Evolutionary conservation across 2,113 vertebrate genomes (phyloP), one percentile per base, ranked within the genome.

Genomic region (Chloropsis cyanopogon): DNA sequence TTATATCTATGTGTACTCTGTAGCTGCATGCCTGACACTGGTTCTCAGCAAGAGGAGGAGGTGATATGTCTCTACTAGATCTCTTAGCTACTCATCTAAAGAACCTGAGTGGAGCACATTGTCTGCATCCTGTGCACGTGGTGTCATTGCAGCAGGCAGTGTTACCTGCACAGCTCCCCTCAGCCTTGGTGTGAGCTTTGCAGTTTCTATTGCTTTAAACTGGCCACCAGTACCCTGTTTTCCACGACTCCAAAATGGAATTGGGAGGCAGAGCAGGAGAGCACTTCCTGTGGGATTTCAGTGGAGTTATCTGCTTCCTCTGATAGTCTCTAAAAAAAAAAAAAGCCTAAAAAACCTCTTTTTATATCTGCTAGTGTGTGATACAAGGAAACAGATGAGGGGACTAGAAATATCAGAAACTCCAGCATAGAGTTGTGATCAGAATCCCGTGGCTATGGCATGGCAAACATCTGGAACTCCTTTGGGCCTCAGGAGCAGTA

Each of bases 401-500:
- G 64, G 29, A 47, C 12, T 12, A 33, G 44, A 88, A 68, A 29
- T n/a, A 46, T 1, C n/a, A 65, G 72, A 60, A 76, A 13, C 52
- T 60, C 0, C 0, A 57, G 17, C 41, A 4, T 12, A 7, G 0
- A 0, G 21, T 10, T 70, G 10, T 37, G 23, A 18, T 79, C 47
- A 41, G 39, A 82, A 28, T 28, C 8, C 37, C 53, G 29, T 64
- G 31, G 14, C 41, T 65, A 7, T 29, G 44, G 16, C 22, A 8
- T 5, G 31, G 56, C 33, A 78, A 46, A 46, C 2, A 4, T 39
- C 56, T 70, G 69, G 56, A 65, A 28, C 2, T 37, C 19, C 11
- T 86, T 86, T 57, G 31, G 46, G 23, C 13, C 26, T 3, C 0
- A 39, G 25, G 12, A 53, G 9, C 28, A 91, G 19, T 39, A 42